phyloP scores from a whole-genome alignment of 2,888 invertebrate species.

The Scaptodrosophila latifasciaeformis region DNA sequence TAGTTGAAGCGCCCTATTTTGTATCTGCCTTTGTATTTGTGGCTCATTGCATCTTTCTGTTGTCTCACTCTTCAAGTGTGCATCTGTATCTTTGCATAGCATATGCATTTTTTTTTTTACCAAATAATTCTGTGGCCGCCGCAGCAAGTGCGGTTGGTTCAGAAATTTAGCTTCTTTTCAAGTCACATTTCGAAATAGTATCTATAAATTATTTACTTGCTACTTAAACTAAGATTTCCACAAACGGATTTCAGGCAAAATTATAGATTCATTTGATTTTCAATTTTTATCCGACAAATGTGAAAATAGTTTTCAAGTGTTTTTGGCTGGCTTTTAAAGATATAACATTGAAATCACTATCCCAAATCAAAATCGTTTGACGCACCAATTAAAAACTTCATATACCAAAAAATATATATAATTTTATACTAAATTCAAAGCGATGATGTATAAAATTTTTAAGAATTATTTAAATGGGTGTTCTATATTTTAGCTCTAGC shows the following conservation, averaged over 20 bases:
- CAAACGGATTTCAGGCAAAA: too few relatives aligned
- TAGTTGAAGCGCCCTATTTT: not conserved
- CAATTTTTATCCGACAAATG: constrained; percentile 56
- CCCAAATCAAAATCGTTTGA: constrained; percentile 62
- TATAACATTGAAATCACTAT: constrained; percentile 42
- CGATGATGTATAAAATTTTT: constrained; percentile 73
- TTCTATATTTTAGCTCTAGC: constrained; percentile 10
- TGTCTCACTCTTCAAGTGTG: constrained; percentile 10
- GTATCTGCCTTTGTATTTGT: constrained; percentile 6
- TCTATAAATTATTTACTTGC: too few relatives aligned
- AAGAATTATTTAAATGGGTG: constrained; percentile 29
- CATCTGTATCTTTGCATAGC: constrained; percentile 23
- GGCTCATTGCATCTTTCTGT: constrained; percentile 1
- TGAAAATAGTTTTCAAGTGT: constrained; percentile 45
- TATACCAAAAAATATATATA: too few relatives aligned
- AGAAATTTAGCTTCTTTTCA: not conserved
- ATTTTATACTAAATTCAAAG: constrained; percentile 69
- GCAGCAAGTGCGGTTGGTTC: too few relatives aligned
- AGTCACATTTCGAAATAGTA: too few relatives aligned
- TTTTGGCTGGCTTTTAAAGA: constrained; percentile 31
- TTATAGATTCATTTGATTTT: constrained; percentile 20
- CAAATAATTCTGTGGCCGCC: too few relatives aligned
- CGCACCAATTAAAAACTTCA: constrained; percentile 54
- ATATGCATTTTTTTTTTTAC: not conserved
- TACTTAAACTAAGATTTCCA: too few relatives aligned